Base-by-base conservation (phyloP, 2,797 vertebrate species). In the Notolepis coatsorum region DNA sequence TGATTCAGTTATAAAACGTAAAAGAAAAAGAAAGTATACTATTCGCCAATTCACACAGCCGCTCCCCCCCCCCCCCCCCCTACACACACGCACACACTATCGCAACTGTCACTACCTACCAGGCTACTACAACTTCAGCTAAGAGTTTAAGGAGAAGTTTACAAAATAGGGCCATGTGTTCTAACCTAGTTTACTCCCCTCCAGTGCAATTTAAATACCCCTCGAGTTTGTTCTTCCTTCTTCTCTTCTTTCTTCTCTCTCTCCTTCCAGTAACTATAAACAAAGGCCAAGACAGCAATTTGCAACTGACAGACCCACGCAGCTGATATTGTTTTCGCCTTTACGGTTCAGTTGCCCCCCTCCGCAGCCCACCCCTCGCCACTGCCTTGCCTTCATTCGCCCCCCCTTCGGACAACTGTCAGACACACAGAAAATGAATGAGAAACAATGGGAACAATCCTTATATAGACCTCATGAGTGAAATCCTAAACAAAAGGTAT, bases 251-350 rank as follows among this genome's bases (percentile, higher is more conserved):
- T 24, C 5, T 47, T 42, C 33, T 31, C 7, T 8, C 62, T 79
- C 72, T 84, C 79, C 87, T 88, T 89, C 79, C 90, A 87, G 81
- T 85, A 80, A 86, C 80, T 81, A 89, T 73, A 90, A 92, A 93
- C 92, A 93, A 93, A 92, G 86, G 67, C 59, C 69, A 79, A 81
- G 81, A 84, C 71, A 85, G 75, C 86, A 84, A 91, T 93, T 92
- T 88, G 84, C 86, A 92, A 92, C 87, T 90, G 90, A 93, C 93
- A 93, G 88, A 92, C 82, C 75, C 81, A 92, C 68, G 90, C 91
- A 93, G 91, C 88, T 92, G 92, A 94, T 92, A 93, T 93, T 94
- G 93, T 93, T 93, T 93, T 83, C 91, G 76, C 91, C 74, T 92
- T 92, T 81, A 91, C 84, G 91, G 88, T 93, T 91, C 91, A 90